Evolutionary conservation across 2,113 vertebrate species (phyloP), one percentile per base, ranked within the genome.

Genomic region (Alexandromys fortis): DNA sequence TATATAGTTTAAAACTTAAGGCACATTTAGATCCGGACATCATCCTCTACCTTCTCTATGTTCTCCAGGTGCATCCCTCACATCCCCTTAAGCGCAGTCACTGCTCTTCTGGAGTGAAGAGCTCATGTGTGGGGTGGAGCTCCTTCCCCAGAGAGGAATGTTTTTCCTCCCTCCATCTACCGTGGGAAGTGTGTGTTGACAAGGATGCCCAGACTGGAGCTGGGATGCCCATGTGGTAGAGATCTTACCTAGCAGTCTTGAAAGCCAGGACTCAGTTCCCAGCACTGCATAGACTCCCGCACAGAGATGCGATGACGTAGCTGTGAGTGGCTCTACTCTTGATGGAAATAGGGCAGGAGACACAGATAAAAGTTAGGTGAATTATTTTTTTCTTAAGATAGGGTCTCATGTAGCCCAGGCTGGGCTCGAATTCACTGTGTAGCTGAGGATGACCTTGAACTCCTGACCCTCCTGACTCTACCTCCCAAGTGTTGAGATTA

Each of bases 81-180:
- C 49, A 77, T 7, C 1, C 2, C 58, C 42, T 21, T 16, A n/a
- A 63, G 24, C 4, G 3, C 21, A 30, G 38, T 4, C 42, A 49
- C 38, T 42, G 90, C 2, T 38, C 61, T 45, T 73, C 45, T 38
- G 76, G 65, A 82, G 49, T 61, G 19, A 4, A 17, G 42, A 79
- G 49, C 38, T 89, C 1, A 0, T 10, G 17, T 5, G 1, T 0
- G 7, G 35, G 42, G 52, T 26, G 14, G 1, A 61, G 30, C 52
- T 7, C 73, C 17, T 45, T 24, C 21, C 42, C 30, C 19, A 7
- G 38, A 79, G 10, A 0, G n/a, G 1, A 0, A 1, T 55, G 30
- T 30, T 85, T 52, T 70, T 30, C 58, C 3, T 5, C 2, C 19
- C 11, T 4, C 26, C n/a, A 19, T 30, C 58, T 14, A 3, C 6